Evolutionary conservation across 2,888 invertebrate species (phyloP), one percentile per base, ranked within the genome.

Genomic region (Cataglyphis livida): DNA sequence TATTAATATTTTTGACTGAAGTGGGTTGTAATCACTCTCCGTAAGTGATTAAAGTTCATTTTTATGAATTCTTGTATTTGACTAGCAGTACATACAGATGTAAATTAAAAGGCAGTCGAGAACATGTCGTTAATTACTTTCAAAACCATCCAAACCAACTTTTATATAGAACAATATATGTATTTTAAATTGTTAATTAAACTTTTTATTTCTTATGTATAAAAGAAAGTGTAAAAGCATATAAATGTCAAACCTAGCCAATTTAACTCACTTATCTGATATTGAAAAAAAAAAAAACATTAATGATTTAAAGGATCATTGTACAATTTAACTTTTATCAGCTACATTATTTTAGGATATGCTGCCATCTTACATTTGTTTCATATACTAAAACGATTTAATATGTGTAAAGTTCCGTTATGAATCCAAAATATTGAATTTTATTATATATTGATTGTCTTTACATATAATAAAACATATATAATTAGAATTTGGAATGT

Each of bases 291-390:
- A n/a, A 7, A 51, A n/a, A 1, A 51, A 48, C 7, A 48, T 1
- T 51, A 51, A 51, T 44, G 0, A n/a, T 51, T n/a, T 0, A 9
- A n/a, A 51, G 7, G 18, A 51, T n/a, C n/a, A 51, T 1, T 51
- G 7, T n/a, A 51, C 7, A 51, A 51, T 51, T 51, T 51, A n/a
- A 59, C 18, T 59, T 59, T 28, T 25, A 59, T 59, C 25, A 59
- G 25, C 25, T 59, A 28, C 28, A 59, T n/a, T 51, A 7, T 51
- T 7, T 51, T 57, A 21, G 3, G 2, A 59, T 2, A 21, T 59
- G 59, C 59, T 59, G 59, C 59, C 59, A 59, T 28, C 59, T 59
- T 28, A 59, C 59, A 59, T 28, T 59, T 28, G 15, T 28, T 59
- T 6, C 6, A 28, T 59, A 15, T 59, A 59, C 28, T 59, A 59